Conservation (phyloP, 2,113 vertebrate genomes). For the Coryphaenoides rupestris region DNA sequence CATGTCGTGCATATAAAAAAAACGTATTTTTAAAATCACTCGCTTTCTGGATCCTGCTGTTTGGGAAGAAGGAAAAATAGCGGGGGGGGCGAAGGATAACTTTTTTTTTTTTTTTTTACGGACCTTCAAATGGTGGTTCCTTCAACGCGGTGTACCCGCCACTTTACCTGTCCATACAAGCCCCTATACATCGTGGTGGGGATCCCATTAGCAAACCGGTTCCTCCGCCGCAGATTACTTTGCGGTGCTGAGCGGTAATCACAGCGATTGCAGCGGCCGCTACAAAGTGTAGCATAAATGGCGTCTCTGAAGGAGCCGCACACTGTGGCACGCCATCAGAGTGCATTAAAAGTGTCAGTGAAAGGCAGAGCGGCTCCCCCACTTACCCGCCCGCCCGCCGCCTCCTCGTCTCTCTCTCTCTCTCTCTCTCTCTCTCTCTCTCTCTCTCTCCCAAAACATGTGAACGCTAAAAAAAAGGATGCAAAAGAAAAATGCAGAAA, state of each 20-base stretch:
- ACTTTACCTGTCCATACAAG: slow-evolving; percentile 67
- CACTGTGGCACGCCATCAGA: slow-evolving; percentile 62
- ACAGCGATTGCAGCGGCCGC: slow-evolving; percentile 53
- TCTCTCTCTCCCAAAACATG: slow-evolving; percentile 48
- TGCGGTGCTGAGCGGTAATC: slow-evolving; percentile 58
- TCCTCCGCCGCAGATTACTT: slow-evolving; percentile 67
- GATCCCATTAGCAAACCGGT: slow-evolving; percentile 65
- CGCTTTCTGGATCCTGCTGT: neutral
- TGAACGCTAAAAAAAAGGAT: slow-evolving; percentile 62
- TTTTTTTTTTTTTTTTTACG: slow-evolving; percentile 57
- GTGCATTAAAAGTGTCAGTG: slow-evolving; percentile 69
- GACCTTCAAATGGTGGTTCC: slow-evolving; percentile 40
- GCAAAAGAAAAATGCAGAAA: slow-evolving; percentile 61
- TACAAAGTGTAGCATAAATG: slow-evolving; percentile 66
- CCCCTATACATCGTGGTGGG: slow-evolving; percentile 64
- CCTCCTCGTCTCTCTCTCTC: too few relatives aligned
- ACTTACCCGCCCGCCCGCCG: slow-evolving; percentile 13
- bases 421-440: too few relatives aligned
- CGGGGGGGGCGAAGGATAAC: slow-evolving; percentile 40
- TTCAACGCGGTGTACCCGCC: slow-evolving; percentile 67
- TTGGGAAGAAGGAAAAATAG: slow-evolving; percentile 5
- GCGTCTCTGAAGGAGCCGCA: slow-evolving; percentile 56
- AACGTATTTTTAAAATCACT: slow-evolving; percentile 21
- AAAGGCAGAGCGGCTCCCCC: slow-evolving; percentile 42
- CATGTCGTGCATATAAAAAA: neutral